Percentiles rank a stretch among this genome's conserved stretches.
These are phyloP conservation scores for Julus scanicus DNA, from an alignment of 2,888 invertebrate genomes.

Conservation along the genomic window DNA sequence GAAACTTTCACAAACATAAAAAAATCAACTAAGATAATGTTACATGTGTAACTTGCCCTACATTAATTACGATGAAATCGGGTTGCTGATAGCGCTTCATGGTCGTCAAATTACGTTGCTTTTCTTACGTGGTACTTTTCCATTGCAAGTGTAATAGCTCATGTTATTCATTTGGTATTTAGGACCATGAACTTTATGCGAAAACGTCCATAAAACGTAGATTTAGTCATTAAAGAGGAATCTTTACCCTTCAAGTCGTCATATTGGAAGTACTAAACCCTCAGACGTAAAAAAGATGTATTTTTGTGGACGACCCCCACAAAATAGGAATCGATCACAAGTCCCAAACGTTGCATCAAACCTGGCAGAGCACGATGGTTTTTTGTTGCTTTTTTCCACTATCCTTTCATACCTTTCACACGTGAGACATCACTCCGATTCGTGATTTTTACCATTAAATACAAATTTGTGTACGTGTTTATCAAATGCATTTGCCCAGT, in stretches of 20 bases:
- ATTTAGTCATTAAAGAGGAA: background rate
- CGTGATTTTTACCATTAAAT: background rate
- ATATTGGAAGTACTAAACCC: too few relatives aligned
- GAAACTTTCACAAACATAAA: background rate
- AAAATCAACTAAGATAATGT: background rate
- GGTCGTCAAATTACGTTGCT: background rate
- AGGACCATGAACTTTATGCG: background rate
- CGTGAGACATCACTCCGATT: background rate
- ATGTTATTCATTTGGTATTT: background rate
- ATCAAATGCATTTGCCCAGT: background rate
- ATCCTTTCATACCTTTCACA: too few relatives aligned
- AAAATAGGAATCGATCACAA: background rate
- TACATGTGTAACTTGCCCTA: background rate
- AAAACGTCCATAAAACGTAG: background rate
- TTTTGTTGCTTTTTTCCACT: too few relatives aligned
- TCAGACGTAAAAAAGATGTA: too few relatives aligned
- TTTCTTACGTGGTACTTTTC: background rate
- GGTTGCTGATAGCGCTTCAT: background rate
- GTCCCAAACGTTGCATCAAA: background rate
- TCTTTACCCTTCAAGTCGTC: too few relatives aligned
- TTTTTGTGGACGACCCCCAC: background rate
- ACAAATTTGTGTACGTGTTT: background rate
- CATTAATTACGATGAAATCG: background rate
- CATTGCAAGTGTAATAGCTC: background rate
- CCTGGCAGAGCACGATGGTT: too few relatives aligned